A percentile compares a stretch with the other conserved stretches of the same genome.
phyloP scores from a whole-genome alignment of 2,113 vertebrate species.

The Eretmochelys imbricata region DNA sequence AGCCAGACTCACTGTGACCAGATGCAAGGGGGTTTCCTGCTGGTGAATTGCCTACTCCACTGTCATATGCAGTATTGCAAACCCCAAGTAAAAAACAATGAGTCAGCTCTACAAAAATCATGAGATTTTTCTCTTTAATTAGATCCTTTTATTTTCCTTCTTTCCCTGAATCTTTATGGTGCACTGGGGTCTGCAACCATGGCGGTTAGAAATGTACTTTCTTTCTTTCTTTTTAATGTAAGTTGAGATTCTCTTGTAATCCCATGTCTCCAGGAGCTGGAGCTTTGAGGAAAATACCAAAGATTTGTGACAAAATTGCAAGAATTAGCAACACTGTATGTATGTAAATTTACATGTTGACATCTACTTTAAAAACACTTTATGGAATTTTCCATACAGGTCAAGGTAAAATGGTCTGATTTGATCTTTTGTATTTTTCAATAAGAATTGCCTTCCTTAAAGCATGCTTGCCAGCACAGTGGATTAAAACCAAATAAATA shows the following conservation, averaged over 20 bases:
- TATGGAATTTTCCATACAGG: background rate
- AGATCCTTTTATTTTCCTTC: background rate
- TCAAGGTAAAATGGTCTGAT: constrained; percentile 3
- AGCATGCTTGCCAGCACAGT: constrained; percentile 2
- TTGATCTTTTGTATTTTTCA: constrained; percentile 32
- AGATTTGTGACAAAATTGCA: background rate
- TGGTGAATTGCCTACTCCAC: background rate
- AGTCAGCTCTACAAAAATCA: background rate
- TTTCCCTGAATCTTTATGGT: background rate
- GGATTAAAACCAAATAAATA: background rate
- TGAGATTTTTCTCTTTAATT: background rate
- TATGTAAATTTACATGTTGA: background rate
- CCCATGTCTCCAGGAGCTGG: background rate
- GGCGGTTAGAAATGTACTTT: background rate
- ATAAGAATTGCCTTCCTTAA: constrained; percentile 43
- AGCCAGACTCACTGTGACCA: background rate
- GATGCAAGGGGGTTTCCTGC: background rate
- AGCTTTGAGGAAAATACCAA: background rate
- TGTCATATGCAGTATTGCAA: background rate
- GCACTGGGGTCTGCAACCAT: background rate
- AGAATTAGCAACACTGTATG: background rate
- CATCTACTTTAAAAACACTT: background rate
- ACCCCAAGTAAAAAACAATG: background rate
- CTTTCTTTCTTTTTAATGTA: background rate
- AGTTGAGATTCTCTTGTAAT: background rate